Evolutionary conservation across 2,797 vertebrate genomes (phyloP).

Genomic region (Allobates femoralis): DNA sequence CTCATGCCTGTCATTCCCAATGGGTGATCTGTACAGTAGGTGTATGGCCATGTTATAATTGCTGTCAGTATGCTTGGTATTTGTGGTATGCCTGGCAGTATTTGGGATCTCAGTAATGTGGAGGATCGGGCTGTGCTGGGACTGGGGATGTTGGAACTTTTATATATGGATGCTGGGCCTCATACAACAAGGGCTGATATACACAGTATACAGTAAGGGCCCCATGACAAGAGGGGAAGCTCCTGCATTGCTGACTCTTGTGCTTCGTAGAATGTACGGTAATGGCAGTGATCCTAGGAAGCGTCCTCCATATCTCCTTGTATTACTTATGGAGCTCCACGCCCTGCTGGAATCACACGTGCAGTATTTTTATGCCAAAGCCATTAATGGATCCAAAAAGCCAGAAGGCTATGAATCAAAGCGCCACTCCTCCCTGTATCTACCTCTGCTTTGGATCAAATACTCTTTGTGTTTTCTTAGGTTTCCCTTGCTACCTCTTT

Average conservation of each 20-base stretch:
- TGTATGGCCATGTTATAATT: neutral
- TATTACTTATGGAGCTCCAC: neutral
- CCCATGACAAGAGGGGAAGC: neutral
- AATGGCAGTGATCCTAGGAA: neutral
- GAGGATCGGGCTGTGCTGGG: slow-evolving; percentile 8
- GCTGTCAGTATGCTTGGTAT: slow-evolving; percentile 54
- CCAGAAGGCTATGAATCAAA: too few relatives aligned
- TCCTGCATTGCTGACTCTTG: neutral
- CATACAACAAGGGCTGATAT: neutral
- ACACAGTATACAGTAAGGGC: neutral
- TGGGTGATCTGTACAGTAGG: neutral
- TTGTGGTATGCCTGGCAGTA: slow-evolving; percentile 53
- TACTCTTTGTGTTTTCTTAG: too few relatives aligned
- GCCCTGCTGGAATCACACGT: neutral
- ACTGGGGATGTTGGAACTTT: neutral
- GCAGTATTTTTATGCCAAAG: neutral
- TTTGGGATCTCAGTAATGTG: slow-evolving; percentile 37
- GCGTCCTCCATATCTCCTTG: neutral
- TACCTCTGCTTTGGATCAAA: too few relatives aligned
- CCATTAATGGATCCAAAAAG: too few relatives aligned
- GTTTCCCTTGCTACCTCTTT: too few relatives aligned
- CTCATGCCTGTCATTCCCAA: slow-evolving; percentile 2
- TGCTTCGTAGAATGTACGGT: neutral
- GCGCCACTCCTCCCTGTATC: too few relatives aligned
- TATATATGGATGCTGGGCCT: neutral